Evolutionary conservation across 2,888 invertebrate genomes (phyloP).

Genomic region (Furcula furcula): DNA sequence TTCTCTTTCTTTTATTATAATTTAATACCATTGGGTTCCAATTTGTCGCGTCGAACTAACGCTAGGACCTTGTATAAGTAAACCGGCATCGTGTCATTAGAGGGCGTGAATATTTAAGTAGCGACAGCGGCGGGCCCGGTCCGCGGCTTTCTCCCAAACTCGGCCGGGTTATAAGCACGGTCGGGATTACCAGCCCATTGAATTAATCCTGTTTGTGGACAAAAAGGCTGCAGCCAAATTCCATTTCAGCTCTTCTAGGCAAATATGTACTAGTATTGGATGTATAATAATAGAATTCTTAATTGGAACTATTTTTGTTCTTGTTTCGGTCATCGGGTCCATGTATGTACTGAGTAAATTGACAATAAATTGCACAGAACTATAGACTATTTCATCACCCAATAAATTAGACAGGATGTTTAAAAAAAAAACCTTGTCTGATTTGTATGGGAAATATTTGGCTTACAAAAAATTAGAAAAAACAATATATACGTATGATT

Average conservation of each 20-base stretch:
- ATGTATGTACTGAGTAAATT: neutral
- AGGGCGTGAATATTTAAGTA: conserved; percentile 75
- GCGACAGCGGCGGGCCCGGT: conserved; percentile 54
- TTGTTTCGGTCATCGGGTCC: neutral
- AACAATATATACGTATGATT: too few relatives aligned
- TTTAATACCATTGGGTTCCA: conserved; percentile 24
- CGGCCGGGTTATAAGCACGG: conserved; percentile 58
- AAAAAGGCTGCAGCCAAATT: conserved; percentile 48
- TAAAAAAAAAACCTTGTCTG: too few relatives aligned
- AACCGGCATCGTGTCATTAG: conserved; percentile 69
- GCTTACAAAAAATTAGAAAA: too few relatives aligned
- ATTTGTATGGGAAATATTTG: too few relatives aligned
- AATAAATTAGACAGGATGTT: too few relatives aligned
- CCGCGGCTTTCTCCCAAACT: conserved; percentile 54
- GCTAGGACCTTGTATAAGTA: conserved; percentile 58
- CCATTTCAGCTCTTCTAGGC: conserved; percentile 37
- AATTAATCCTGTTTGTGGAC: conserved; percentile 65
- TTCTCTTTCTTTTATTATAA: too few relatives aligned
- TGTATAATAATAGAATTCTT: conserved; percentile 5
- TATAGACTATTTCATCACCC: too few relatives aligned
- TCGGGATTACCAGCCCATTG: conserved; percentile 68
- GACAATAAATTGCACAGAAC: too few relatives aligned
- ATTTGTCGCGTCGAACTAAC: conserved; percentile 30
- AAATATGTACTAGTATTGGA: conserved; percentile 19
- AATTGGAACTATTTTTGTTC: neutral